A percentile compares a stretch with the other conserved stretches of the same genome.
phyloP scores from a whole-genome alignment of 2,113 vertebrate genomes.

The Callopanchax toddi region DNA sequence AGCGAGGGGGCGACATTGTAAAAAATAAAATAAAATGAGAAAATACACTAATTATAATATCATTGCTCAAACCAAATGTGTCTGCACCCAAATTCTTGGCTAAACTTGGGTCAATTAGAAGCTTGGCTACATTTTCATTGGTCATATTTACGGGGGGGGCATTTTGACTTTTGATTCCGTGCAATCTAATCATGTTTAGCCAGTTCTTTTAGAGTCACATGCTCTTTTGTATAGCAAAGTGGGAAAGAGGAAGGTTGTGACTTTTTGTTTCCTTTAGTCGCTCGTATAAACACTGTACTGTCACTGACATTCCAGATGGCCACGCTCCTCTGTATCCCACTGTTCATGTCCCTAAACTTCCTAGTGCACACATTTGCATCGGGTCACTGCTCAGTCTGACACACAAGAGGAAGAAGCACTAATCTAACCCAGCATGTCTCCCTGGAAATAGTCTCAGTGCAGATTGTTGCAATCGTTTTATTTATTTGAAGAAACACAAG shows the following conservation, averaged over 20 bases:
- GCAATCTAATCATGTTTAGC: slow-evolving; percentile 23
- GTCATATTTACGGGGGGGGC: too few relatives aligned
- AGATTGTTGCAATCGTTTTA: slow-evolving; percentile 43
- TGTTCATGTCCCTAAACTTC: slow-evolving; percentile 63
- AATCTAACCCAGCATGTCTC: slow-evolving; percentile 67
- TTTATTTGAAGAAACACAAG: neutral
- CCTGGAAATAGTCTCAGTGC: slow-evolving; percentile 61
- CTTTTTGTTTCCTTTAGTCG: slow-evolving; percentile 51
- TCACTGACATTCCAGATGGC: slow-evolving; percentile 78
- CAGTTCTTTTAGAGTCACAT: too few relatives aligned
- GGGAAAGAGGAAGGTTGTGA: slow-evolving; percentile 52
- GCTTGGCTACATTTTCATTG: too few relatives aligned
- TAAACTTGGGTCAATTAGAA: too few relatives aligned
- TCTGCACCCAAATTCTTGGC: too few relatives aligned
- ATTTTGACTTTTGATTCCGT: too few relatives aligned
- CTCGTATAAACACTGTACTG: slow-evolving; percentile 62
- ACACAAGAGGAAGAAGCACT: slow-evolving; percentile 60
- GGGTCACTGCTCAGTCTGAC: slow-evolving; percentile 73
- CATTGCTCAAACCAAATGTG: too few relatives aligned
- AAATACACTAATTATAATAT: too few relatives aligned
- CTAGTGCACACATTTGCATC: slow-evolving; percentile 69
- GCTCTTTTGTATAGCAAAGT: slow-evolving; percentile 55
- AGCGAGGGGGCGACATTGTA: too few relatives aligned
- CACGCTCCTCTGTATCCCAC: slow-evolving; percentile 51
- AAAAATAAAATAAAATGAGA: too few relatives aligned